These are phyloP conservation scores for Ips nitidus DNA, from an alignment of 1,140 invertebrate species.

Conservation along the genomic window DNA sequence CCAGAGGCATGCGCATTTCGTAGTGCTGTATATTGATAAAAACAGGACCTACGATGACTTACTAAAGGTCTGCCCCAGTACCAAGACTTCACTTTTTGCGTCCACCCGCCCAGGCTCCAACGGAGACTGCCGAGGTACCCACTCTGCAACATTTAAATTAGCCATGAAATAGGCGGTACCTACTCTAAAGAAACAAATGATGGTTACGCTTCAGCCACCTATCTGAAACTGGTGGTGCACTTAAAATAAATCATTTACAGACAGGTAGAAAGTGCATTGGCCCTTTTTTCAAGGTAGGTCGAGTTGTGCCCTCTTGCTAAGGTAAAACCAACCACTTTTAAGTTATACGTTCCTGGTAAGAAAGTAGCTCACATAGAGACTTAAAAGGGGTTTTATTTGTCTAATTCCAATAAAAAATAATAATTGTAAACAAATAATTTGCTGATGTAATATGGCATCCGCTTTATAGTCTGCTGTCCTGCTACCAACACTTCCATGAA, in stretches of 20 bases:
- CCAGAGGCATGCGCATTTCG: constrained; percentile 37
- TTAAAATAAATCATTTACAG: no score
- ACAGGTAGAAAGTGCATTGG: no score
- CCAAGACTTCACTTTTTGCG: constrained; percentile 92
- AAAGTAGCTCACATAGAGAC: neutral
- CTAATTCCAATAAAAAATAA: no score
- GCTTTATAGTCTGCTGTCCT: neutral
- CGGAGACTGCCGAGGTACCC: constrained; percentile 89
- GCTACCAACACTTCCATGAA: neutral
- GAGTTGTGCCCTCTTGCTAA: neutral
- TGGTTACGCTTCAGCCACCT: no score
- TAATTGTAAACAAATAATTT: no score
- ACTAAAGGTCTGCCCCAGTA: constrained; percentile 93
- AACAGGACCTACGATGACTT: constrained; percentile 60
- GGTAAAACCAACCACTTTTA: neutral
- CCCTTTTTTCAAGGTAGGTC: no score
- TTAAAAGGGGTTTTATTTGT: constrained; percentile 1
- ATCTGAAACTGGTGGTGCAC: no score
- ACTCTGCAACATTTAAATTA: constrained; percentile 61
- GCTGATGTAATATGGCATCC: neutral
- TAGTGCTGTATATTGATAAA: constrained; percentile 36
- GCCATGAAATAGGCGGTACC: neutral
- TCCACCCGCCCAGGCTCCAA: constrained; percentile 87
- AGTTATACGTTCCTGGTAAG: neutral
- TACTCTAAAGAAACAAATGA: neutral